Evolutionary conservation across 2,888 invertebrate species (phyloP).

Genomic region (Cheilosia pagana): DNA sequence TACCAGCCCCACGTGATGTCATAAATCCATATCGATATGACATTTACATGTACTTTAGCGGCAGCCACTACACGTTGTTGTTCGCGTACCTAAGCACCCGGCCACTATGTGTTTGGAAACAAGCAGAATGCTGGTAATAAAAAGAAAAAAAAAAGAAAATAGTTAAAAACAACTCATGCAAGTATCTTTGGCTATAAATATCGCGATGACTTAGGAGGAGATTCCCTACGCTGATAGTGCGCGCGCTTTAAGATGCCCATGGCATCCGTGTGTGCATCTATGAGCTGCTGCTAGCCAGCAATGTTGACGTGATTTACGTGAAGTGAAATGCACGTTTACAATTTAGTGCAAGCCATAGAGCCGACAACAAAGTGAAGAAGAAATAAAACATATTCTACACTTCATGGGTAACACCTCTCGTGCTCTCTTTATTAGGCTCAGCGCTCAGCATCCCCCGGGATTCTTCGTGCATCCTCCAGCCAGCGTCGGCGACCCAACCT

Average conservation of each 20-base stretch:
- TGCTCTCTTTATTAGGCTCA: constrained; percentile 74
- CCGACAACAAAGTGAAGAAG: constrained; percentile 74
- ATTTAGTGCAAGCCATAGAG: constrained; percentile 72
- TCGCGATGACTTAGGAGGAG: constrained; percentile 75
- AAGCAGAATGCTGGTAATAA: constrained; percentile 60
- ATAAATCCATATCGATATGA: constrained; percentile 78
- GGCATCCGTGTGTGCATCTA: constrained; percentile 74
- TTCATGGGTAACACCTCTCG: constrained; percentile 75
- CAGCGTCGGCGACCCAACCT: not conserved
- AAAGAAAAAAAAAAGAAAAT: constrained; percentile 56
- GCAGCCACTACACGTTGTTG: constrained; percentile 77
- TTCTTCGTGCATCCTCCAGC: not conserved
- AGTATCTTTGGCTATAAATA: constrained; percentile 74
- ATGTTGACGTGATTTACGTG: constrained; percentile 74
- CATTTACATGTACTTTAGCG: constrained; percentile 78
- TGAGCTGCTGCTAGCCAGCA: constrained; percentile 58
- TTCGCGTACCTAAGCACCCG: constrained; percentile 75
- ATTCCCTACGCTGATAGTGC: constrained; percentile 70
- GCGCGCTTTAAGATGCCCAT: constrained; percentile 72
- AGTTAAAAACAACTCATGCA: constrained; percentile 60
- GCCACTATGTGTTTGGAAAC: constrained; percentile 68
- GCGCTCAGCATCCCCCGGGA: constrained; percentile 32
- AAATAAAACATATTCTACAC: constrained; percentile 75
- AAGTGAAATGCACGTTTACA: constrained; percentile 75
- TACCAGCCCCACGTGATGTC: constrained; percentile 75